Evolutionary conservation across 1,140 invertebrate genomes (phyloP).

Genomic region (Coptotermes formosanus): DNA sequence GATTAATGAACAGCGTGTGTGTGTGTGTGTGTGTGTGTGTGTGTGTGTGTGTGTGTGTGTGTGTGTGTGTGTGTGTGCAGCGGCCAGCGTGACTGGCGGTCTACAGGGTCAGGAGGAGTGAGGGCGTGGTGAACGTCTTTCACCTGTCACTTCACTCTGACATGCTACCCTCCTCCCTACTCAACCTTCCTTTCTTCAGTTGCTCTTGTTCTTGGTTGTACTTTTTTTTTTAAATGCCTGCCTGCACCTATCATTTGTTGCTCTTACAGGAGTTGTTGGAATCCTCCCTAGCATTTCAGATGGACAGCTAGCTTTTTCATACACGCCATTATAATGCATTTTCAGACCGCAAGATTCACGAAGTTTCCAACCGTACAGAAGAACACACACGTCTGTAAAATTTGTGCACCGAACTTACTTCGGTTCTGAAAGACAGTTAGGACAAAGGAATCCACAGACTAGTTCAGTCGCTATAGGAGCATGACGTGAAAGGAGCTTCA

Average conservation of each 20-base stretch:
- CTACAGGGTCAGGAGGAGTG: neutral
- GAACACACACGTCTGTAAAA: neutral
- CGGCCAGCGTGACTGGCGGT: neutral
- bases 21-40: no score
- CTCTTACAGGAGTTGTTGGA: neutral
- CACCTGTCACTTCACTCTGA: constrained; percentile 3
- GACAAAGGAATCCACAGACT: neutral
- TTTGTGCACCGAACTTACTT: neutral
- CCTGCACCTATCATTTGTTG: neutral
- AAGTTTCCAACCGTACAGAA: neutral
- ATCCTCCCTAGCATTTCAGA: neutral
- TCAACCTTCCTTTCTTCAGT: neutral
- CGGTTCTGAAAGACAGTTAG: neutral
- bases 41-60: no score
- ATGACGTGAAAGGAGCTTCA: neutral
- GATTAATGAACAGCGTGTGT: neutral
- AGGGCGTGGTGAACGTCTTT: neutral
- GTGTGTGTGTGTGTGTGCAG: constrained; percentile 5
- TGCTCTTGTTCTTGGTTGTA: neutral
- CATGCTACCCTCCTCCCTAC: neutral
- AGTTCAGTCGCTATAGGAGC: no score
- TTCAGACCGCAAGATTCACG: neutral
- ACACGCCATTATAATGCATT: neutral
- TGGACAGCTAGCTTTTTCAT: neutral
- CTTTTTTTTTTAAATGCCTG: neutral